Evolutionary conservation across 2,888 invertebrate genomes (phyloP), one percentile per base, ranked within the genome.

Genomic region (Ferrisia virgata): DNA sequence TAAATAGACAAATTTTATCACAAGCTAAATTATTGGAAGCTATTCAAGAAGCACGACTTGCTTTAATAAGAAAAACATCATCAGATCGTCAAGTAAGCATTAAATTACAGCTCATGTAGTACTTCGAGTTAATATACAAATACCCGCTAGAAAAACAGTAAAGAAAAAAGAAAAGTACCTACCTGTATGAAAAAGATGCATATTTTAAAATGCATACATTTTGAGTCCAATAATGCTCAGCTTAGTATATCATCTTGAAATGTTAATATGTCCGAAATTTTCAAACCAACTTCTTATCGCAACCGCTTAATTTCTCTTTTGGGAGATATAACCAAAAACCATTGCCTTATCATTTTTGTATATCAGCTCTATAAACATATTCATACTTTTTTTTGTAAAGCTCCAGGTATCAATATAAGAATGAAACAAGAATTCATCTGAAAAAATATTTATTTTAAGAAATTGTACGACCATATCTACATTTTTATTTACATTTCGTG

Each of bases 1-100:
- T 94, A 0, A 93, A 93, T 86, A 91, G 94, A 86, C 94, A 94
- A 88, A 94, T 94, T 22, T 91, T 94, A 88, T 93, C 94, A 0
- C 94, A 94, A 89, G 94, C 94, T 0, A 93, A 93, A 86, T 90
- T 93, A 25, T 94, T 93, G 92, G 94, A 94, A 87, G 94, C 94
- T 2, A 93, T 94, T 22, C 94, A 94, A 87, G 94, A 94, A 87
- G 94, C 94, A 0, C 93, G 93, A 88, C 91, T 92, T 13, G 94
- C 94, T 88, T 90, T 94, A 85, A 90, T 92, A 39, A 89, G 92
- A 85, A 86, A 86, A 69, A 84, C 85, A 40, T 80, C 43, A 53
- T 83, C 84, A 84, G 58, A 85, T 78, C 76, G 40, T 83, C 69
- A 85, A 76, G 85, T 85, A 81, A 82, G 58, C 78, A 33, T 47